Evolutionary conservation across 2,888 invertebrate genomes (phyloP).

Genomic region (Hipparchia sbordonii): DNA sequence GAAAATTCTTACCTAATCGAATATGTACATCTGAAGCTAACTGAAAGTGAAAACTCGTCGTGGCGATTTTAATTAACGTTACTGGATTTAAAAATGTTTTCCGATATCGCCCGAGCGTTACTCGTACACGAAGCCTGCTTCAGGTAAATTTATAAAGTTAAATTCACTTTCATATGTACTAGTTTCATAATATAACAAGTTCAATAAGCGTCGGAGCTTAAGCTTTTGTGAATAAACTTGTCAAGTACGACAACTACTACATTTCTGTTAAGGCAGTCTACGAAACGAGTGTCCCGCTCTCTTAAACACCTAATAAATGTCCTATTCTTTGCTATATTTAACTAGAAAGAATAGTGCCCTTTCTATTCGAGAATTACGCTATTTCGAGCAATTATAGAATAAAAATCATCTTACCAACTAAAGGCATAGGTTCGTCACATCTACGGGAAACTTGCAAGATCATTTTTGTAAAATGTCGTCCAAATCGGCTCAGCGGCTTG

Average conservation of each 20-base stretch:
- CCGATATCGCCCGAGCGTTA: neutral
- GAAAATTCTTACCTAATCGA: no score
- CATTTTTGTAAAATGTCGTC: no score
- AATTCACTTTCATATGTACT: slow-evolving; percentile 30
- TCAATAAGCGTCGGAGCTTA: slow-evolving; percentile 34
- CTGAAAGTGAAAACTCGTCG: slow-evolving; percentile 15
- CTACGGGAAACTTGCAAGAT: no score
- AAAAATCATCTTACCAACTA: neutral
- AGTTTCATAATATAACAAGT: slow-evolving; percentile 32
- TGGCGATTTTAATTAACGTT: slow-evolving; percentile 14
- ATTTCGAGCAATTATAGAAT: neutral
- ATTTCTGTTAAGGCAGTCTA: slow-evolving; percentile 36
- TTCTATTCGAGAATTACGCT: neutral
- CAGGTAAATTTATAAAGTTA: slow-evolving; percentile 16
- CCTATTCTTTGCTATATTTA: neutral
- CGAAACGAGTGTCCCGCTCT: slow-evolving; percentile 27
- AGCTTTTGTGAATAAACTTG: slow-evolving; percentile 44
- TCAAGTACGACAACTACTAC: slow-evolving; percentile 48
- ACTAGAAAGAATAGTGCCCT: neutral
- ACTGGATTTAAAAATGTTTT: slow-evolving; percentile 1
- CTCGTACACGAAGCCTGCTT: no score
- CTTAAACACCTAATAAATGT: slow-evolving; percentile 17
- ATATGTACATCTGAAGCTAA: slow-evolving; percentile 4
- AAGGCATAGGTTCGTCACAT: no score
- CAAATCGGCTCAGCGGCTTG: no score